Base-by-base conservation (phyloP, 2,113 vertebrate genomes). In the Hepsetus odoe region DNA sequence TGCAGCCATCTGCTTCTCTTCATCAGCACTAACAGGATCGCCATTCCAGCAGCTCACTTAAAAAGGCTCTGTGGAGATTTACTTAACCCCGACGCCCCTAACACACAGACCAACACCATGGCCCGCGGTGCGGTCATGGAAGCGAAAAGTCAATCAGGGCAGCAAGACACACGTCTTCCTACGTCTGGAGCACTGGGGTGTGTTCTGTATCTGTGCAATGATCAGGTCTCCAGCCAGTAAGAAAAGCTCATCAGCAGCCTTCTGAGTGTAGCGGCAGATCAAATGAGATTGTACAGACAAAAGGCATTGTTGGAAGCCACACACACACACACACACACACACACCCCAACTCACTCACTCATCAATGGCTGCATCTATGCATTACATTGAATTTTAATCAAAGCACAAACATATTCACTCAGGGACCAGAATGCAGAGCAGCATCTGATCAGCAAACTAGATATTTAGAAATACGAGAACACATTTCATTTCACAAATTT, bases 231-330 rank as follows among this genome's bases (percentile, higher is more conserved):
- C 72, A 79, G 86, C 77, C 79, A 76, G 85, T 84, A 80, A 84
- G 86, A 86, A 92, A 92, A 91, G 88, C 91, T 89, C 88, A 91
- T 91, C 90, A 91, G 77, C 71, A 83, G 33, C 78, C 33, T 85
- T 90, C 83, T 84, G 87, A 18, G 46, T 91, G 86, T 83, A 91
- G 86, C 72, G 86, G 56, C n/a, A 35, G 72, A 74, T 53, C 79
- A 72, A 74, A 65, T 53, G 42, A 61, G 68, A 81, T 62, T 38
- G n/a, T 49, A 40, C 74, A 73, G 42, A 78, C 32, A 74, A 78
- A 68, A 62, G 40, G 40, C 44, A 51, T 77, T 72, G 73, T 76
- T 76, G 24, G 6, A 20, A 20, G 16, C 44, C 14, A 11, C 44
- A 49, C 44, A 49, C 44, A 18, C 44, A 2, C 14, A 64, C 30